These are phyloP conservation scores for Gymnocheta viridis DNA, from an alignment of 2,888 invertebrate species.

Conservation along the genomic window DNA sequence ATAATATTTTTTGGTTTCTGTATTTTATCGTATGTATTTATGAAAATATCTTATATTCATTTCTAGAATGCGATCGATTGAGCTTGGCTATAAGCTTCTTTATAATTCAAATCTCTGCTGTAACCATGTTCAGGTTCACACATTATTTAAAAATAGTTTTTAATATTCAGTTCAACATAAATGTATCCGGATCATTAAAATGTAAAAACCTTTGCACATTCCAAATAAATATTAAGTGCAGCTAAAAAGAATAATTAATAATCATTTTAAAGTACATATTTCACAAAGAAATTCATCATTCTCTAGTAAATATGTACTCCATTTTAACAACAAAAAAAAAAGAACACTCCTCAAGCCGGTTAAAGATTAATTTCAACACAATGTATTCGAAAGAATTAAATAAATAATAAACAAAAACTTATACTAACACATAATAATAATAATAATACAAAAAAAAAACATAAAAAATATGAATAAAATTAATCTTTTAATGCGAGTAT, in stretches of 20 bases:
- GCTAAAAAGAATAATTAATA: not conserved
- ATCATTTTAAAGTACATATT: slow-evolving; percentile 20
- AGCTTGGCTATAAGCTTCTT: too few species aligned
- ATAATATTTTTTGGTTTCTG: too few species aligned
- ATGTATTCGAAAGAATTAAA: slow-evolving; percentile 30
- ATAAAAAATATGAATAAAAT: slow-evolving; percentile 11
- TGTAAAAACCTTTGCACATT: not conserved
- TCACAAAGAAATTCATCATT: slow-evolving; percentile 7
- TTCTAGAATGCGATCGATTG: too few species aligned
- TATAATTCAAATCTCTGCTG: not conserved
- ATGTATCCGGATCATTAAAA: not conserved
- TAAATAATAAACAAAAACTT: slow-evolving; percentile 33
- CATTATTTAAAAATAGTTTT: too few species aligned
- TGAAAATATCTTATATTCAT: too few species aligned
- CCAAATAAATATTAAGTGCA: not conserved
- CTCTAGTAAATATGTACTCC: slow-evolving; percentile 23
- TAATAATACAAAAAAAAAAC: not conserved
- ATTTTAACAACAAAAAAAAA: slow-evolving; percentile 9
- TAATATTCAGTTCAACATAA: not conserved
- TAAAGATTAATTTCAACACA: slow-evolving; percentile 35
- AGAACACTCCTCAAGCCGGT: slow-evolving; percentile 19
- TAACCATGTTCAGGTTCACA: not conserved
- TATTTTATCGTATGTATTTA: too few species aligned
- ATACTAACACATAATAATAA: not conserved
- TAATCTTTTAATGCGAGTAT: slow-evolving; percentile 16